These are phyloP conservation scores for Misgurnus mizolepis DNA, from an alignment of 2,113 vertebrate genomes.

Conservation along the genomic window DNA sequence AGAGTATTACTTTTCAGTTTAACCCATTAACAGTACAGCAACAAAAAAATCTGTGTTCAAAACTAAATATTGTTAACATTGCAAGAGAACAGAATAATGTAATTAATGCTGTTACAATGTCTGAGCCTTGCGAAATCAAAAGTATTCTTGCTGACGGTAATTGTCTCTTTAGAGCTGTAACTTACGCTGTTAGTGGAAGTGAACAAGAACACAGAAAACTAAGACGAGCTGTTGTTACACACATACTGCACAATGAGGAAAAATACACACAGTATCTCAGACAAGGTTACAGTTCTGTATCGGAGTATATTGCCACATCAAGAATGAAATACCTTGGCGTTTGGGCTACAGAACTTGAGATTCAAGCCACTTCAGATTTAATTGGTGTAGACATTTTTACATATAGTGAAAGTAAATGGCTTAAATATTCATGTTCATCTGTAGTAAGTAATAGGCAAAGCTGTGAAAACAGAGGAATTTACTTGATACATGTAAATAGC, in stretches of 20 bases:
- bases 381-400: constrained; percentile 25
- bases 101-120: neutral
- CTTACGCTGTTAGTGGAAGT: neutral
- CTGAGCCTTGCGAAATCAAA: neutral
- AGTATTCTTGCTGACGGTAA: neutral
- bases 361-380: constrained; percentile 6
- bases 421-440: constrained; percentile 14
- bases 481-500: neutral
- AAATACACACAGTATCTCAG: neutral
- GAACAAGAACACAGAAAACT: neutral
- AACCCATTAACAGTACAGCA: constrained; percentile 13
- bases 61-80: neutral
- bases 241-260: neutral
- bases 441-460: neutral
- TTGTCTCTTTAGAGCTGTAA: neutral
- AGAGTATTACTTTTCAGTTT: neutral
- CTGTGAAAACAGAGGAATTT: neutral
- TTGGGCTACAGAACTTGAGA: constrained; percentile 25
- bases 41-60: neutral
- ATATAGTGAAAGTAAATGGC: constrained; percentile 19
- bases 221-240: neutral
- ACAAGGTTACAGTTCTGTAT: neutral
- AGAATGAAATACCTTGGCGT: neutral
- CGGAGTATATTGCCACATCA: constrained; percentile 3
- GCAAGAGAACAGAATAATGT: neutral